Evolutionary conservation across 2,888 invertebrate genomes (phyloP).

Genomic region (Xestoiulus laeticollis): DNA sequence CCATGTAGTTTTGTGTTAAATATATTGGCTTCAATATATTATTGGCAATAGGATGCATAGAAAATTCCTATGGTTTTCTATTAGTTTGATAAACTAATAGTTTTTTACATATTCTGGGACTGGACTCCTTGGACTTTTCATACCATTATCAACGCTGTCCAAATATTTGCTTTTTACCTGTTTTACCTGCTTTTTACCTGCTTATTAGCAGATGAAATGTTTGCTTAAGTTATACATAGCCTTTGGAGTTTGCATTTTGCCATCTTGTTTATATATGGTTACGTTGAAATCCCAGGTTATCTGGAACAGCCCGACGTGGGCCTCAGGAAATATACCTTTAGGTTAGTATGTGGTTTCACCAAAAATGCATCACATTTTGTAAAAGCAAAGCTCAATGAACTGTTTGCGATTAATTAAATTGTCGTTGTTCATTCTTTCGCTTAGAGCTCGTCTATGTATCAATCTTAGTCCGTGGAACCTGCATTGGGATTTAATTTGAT

Average conservation of each 20-base stretch:
- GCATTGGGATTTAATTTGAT: too few species aligned
- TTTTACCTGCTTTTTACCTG: background rate
- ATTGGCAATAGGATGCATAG: too few species aligned
- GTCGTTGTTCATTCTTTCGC: background rate
- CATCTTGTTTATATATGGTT: background rate
- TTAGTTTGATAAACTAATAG: too few species aligned
- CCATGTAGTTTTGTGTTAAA: too few species aligned
- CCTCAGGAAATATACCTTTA: background rate
- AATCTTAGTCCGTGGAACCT: too few species aligned
- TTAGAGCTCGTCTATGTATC: background rate
- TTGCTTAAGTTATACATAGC: background rate
- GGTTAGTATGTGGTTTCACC: too few species aligned
- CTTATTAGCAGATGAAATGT: background rate
- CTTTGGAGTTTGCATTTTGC: background rate
- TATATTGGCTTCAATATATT: too few species aligned
- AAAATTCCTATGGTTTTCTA: too few species aligned
- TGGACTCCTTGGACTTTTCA: background rate
- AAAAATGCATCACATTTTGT: background rate
- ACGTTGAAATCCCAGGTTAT: background rate
- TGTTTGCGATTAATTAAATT: background rate
- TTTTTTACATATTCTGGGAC: too few species aligned
- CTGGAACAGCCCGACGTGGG: background rate
- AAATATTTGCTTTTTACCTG: background rate
- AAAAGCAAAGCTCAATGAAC: background rate
- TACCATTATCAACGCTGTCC: background rate